Conservation (phyloP, 2,797 vertebrate genomes). For the Anableps anableps region DNA sequence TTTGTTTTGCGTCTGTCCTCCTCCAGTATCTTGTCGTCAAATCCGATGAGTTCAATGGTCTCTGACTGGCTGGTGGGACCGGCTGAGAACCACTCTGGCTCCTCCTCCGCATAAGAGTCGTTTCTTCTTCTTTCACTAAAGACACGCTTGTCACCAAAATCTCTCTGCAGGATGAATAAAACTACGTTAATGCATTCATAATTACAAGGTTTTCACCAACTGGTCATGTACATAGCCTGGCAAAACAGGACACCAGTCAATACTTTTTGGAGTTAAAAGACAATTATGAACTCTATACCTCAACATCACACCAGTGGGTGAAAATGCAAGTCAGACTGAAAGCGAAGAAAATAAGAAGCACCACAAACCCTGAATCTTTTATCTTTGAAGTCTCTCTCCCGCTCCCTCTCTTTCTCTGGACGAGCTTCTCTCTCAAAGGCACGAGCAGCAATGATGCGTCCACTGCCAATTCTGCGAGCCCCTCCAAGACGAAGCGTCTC, state of each 20-base stretch:
- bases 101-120: conserved; percentile 96
- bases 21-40: conserved; percentile 96
- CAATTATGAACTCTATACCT: no score
- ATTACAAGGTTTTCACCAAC: not conserved
- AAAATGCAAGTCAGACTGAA: conserved; percentile 15
- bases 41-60: conserved; percentile 97
- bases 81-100: conserved; percentile 97
- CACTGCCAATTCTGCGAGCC: conserved; percentile 92
- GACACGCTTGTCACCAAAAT: conserved; percentile 94
- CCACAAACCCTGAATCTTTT: conserved; percentile 94
- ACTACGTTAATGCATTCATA: not conserved
- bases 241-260: not conserved
- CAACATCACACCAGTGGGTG: not conserved
- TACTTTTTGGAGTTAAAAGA: not conserved
- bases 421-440: conserved; percentile 92
- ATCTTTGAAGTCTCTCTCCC: conserved; percentile 95
- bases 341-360: not conserved
- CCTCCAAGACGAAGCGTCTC: conserved; percentile 89
- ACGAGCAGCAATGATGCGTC: conserved; percentile 91
- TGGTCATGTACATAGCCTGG: not conserved
- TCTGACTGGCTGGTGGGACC: conserved; percentile 98
- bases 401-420: conserved; percentile 89
- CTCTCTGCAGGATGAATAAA: conserved; percentile 82
- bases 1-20: conserved; percentile 93
- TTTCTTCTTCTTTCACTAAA: conserved; percentile 96